A percentile compares a stretch with the other conserved stretches of the same genome.
Conservation (phyloP, 2,113 vertebrate genomes). For the Mystacornis crossleyi region DNA sequence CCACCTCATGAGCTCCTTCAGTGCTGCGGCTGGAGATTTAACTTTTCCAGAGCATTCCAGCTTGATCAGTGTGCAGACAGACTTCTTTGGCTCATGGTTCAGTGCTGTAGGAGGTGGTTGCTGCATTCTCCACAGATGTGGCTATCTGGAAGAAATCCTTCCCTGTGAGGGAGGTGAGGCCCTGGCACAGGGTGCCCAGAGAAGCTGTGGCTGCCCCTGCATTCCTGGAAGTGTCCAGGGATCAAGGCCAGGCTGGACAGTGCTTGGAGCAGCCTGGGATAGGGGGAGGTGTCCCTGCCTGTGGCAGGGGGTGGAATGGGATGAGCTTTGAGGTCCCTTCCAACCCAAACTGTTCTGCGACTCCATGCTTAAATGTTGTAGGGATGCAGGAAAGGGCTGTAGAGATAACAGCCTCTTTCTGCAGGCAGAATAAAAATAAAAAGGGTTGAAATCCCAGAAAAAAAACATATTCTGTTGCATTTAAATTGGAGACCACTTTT, state of each 20-base stretch:
- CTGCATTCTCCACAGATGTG: neutral
- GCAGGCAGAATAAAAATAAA: neutral
- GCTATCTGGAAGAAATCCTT: neutral
- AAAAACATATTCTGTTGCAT: neutral
- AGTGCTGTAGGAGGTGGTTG: neutral
- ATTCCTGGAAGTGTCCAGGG: neutral
- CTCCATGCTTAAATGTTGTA: neutral
- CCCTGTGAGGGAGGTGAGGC: accelerated
- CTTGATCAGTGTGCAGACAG: accelerated
- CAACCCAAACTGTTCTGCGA: neutral
- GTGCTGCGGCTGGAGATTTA: accelerated
- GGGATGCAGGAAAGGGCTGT: neutral
- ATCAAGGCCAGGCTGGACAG: accelerated
- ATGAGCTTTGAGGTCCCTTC: neutral
- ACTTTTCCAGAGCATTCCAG: neutral
- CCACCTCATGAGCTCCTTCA: neutral
- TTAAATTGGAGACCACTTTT: neutral
- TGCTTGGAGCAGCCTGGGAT: neutral
- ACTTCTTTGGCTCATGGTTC: neutral
- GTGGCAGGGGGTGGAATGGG: accelerated
- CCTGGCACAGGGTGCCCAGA: neutral
- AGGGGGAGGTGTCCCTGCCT: neutral
- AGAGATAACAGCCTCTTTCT: neutral
- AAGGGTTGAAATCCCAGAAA: neutral
- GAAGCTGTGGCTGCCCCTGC: neutral